phyloP scores from a whole-genome alignment of 1,140 invertebrate genomes.

The Megalopta genalis region DNA sequence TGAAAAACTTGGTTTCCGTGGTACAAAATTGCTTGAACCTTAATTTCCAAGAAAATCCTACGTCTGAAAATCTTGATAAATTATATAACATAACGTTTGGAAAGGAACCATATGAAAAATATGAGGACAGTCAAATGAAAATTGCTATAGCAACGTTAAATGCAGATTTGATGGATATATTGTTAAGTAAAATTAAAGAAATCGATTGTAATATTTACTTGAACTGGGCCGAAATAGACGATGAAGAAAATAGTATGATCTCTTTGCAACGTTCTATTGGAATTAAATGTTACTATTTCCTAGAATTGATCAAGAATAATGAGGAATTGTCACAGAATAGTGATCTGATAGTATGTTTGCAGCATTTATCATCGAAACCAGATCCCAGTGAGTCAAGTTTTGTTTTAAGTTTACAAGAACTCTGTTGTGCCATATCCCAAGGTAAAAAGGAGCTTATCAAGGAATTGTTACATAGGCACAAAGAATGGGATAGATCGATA shows the following conservation, averaged over 20 bases:
- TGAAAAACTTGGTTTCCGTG: constrained; percentile 67
- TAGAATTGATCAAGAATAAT: constrained; percentile 58
- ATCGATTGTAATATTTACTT: constrained; percentile 71
- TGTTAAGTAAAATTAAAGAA: constrained; percentile 68
- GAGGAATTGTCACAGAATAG: constrained; percentile 51
- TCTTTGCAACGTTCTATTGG: constrained; percentile 72
- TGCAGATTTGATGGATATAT: constrained; percentile 59
- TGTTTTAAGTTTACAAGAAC: constrained; percentile 58
- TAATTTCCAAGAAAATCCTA: constrained; percentile 3
- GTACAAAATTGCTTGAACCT: constrained; percentile 53
- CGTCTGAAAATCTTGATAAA: constrained; percentile 52
- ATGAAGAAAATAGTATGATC: constrained; percentile 62
- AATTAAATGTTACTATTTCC: constrained; percentile 67
- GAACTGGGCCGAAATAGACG: constrained; percentile 70
- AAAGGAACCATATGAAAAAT: constrained; percentile 32
- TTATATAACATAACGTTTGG: constrained; percentile 73
- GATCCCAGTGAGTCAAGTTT: constrained; percentile 24
- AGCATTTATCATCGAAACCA: constrained; percentile 66
- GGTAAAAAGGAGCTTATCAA: constrained; percentile 57
- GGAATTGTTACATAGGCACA: constrained; percentile 65
- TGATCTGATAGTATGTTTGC: constrained; percentile 64
- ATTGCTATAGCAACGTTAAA: constrained; percentile 51
- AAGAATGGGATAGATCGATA: constrained; percentile 67
- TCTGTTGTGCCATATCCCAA: constrained; percentile 47
- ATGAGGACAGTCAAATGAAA: constrained; percentile 33